Conservation (phyloP, 2,888 invertebrate species). For the Venusia cambrica region DNA sequence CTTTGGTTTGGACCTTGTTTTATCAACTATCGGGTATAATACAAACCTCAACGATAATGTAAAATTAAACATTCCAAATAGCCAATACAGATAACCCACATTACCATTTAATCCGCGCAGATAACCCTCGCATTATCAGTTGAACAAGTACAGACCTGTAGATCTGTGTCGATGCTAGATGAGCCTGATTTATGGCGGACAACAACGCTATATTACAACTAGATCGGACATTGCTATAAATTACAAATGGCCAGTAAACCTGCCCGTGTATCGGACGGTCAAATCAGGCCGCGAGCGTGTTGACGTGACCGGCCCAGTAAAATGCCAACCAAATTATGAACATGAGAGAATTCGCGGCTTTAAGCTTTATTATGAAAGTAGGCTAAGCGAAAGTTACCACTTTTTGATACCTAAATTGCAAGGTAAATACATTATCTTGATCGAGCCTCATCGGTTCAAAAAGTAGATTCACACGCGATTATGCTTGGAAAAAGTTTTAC, state of each 20-base stretch:
- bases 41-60: no score
- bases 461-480: no score
- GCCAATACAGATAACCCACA: conserved; percentile 11
- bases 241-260: conserved; percentile 75
- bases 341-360: neutral
- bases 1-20: no score
- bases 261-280: conserved; percentile 70
- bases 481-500: no score
- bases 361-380: no score
- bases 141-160: conserved; percentile 55
- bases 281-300: conserved; percentile 68
- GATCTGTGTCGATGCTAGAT: conserved; percentile 58
- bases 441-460: no score
- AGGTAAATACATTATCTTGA: neutral
- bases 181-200: conserved; percentile 73
- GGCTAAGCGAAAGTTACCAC: conserved; percentile 3
- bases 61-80: neutral
- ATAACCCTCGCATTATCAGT: conserved; percentile 50
- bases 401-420: conserved; percentile 2
- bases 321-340: conserved; percentile 20
- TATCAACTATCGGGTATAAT: no score
- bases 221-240: conserved; percentile 78
- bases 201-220: conserved; percentile 80
- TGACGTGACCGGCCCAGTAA: conserved; percentile 44
- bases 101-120: conserved; percentile 20